These are phyloP conservation scores for Meteorus sp. DNA, from an alignment of 1,140 invertebrate genomes.

Conservation along the genomic window DNA sequence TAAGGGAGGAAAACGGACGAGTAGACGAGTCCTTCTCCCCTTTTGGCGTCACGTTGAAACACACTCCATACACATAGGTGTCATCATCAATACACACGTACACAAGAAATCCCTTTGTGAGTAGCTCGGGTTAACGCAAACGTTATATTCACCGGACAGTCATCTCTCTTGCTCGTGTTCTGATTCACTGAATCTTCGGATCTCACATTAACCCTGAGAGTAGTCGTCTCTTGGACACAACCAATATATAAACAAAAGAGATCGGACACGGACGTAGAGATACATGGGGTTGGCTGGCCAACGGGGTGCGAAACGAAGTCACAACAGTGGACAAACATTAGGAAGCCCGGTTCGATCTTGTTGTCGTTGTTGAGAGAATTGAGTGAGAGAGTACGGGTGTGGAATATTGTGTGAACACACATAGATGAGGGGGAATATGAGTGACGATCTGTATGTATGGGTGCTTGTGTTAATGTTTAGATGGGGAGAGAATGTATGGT, in stretches of 20 bases:
- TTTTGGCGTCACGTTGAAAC: constrained; percentile 4
- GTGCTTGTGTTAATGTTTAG: neutral
- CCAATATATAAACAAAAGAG: neutral
- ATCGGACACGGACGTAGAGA: neutral
- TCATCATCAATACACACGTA: no score
- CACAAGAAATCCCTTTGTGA: constrained; percentile 27
- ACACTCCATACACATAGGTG: no score
- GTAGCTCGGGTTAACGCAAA: constrained; percentile 19
- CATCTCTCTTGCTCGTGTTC: constrained; percentile 32
- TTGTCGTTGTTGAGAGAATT: constrained; percentile 3
- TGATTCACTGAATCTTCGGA: constrained; percentile 50
- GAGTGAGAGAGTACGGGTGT: neutral
- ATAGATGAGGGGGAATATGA: constrained; percentile 10
- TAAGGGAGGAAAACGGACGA: constrained; percentile 4
- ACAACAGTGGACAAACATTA: constrained; percentile 33
- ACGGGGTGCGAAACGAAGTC: constrained; percentile 23
- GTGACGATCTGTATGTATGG: neutral
- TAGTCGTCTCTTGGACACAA: neutral
- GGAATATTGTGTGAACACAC: constrained; percentile 8
- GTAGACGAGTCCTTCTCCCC: constrained; percentile 18
- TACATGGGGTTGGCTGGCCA: neutral
- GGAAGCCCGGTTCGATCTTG: constrained; percentile 21
- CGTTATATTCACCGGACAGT: no score
- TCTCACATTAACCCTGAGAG: constrained; percentile 30
- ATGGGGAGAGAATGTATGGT: neutral